phyloP scores from a whole-genome alignment of 2,888 invertebrate species.

The Aquatica leii region DNA sequence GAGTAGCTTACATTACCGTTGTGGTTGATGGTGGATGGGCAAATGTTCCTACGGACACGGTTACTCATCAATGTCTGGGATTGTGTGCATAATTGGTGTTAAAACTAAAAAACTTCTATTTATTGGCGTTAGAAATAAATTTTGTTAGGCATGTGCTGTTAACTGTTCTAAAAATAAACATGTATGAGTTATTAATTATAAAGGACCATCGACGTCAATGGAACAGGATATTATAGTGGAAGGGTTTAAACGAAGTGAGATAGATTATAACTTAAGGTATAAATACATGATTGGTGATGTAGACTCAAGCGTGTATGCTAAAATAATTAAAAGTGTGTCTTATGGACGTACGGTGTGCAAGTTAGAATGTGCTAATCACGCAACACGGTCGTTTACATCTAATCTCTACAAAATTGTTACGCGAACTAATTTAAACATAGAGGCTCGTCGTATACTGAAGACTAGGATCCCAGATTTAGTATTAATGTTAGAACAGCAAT shows the following conservation, averaged over 20 bases:
- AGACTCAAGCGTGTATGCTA: slow-evolving; percentile 5
- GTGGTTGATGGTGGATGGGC: slow-evolving; percentile 6
- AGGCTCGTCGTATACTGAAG: no score
- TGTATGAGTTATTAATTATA: slow-evolving; percentile 7
- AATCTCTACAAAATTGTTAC: not conserved
- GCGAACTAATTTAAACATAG: no score
- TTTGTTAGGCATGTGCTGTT: not conserved
- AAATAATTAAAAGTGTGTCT: slow-evolving; percentile 1
- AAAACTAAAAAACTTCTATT: no score
- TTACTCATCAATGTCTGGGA: slow-evolving; percentile 10
- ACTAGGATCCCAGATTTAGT: no score
- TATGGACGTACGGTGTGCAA: not conserved
- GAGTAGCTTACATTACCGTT: slow-evolving; percentile 9
- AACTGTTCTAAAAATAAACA: not conserved
- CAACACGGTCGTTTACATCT: not conserved
- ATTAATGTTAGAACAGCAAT: slow-evolving; percentile 7
- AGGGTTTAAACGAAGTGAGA: slow-evolving; percentile 3
- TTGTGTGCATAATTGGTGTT: slow-evolving; percentile 4
- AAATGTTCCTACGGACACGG: slow-evolving; percentile 13
- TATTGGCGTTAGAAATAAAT: slow-evolving; percentile 3
- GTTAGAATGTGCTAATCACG: not conserved
- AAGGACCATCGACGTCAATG: slow-evolving; percentile 10
- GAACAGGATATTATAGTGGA: slow-evolving; percentile 13
- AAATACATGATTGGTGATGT: slow-evolving; percentile 13
- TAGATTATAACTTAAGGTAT: not conserved